Conservation (phyloP, 1,140 invertebrate species). For the Conus betulinus region DNA sequence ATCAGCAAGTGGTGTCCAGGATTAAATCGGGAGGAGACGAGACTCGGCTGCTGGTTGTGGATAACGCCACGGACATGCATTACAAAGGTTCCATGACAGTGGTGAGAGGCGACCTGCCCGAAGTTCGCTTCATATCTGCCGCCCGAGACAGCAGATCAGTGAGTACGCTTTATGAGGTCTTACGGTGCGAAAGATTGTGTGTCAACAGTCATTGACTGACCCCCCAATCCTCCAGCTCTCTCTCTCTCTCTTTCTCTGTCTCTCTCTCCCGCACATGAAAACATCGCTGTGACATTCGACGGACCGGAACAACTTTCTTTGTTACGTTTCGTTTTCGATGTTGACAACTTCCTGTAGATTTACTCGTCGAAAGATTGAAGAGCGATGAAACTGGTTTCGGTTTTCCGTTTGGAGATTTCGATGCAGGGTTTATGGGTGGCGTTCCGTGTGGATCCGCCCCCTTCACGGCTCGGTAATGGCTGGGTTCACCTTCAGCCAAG, state of each 20-base stretch:
- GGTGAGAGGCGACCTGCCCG: constrained; percentile 79
- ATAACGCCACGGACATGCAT: constrained; percentile 86
- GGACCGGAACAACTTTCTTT: background rate
- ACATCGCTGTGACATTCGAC: background rate
- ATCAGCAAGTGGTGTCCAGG: constrained; percentile 85
- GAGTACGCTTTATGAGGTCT: background rate
- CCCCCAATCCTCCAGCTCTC: background rate
- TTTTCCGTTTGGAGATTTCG: no score
- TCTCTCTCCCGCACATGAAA: background rate
- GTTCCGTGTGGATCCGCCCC: no score
- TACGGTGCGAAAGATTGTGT: no score
- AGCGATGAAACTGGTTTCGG: no score
- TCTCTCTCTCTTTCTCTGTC: background rate
- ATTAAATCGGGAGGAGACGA: constrained; percentile 88
- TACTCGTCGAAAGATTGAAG: no score
- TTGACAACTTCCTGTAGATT: background rate
- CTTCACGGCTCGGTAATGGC: no score
- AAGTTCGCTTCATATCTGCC: constrained; percentile 71
- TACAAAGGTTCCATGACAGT: constrained; percentile 84
- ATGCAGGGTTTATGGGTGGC: no score
- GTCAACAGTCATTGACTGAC: no score
- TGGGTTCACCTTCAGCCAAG: no score
- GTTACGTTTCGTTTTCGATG: background rate
- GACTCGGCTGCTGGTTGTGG: constrained; percentile 92
- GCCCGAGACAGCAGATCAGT: background rate